These are phyloP conservation scores for Polylopha cassiicola DNA, from an alignment of 2,888 invertebrate genomes.

Conservation along the genomic window DNA sequence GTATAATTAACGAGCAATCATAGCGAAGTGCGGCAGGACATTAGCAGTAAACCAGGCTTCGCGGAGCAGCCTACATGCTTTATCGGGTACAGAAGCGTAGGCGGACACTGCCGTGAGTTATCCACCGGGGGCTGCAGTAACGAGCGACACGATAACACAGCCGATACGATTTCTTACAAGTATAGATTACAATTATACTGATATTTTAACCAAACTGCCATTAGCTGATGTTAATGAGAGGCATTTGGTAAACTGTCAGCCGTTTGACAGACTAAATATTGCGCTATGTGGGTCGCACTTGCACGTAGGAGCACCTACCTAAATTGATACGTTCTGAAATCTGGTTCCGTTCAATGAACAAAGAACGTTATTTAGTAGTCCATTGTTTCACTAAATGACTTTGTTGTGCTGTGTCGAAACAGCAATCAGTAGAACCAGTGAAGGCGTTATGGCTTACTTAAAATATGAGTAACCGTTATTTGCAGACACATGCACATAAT, in stretches of 20 bases:
- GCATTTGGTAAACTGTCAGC: constrained; percentile 40
- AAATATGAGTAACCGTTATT: constrained; percentile 7
- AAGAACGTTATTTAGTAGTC: constrained; percentile 41
- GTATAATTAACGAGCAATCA: constrained; percentile 27
- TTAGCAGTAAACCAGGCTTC: constrained; percentile 33
- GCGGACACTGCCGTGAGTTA: constrained; percentile 48
- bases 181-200: constrained; percentile 37
- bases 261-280: constrained; percentile 41
- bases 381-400: constrained; percentile 49
- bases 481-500: neutral
- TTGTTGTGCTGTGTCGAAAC: constrained; percentile 36
- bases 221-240: constrained; percentile 38
- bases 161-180: constrained; percentile 31
- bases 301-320: constrained; percentile 54
- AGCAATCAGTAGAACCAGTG: constrained; percentile 27
- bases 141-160: constrained; percentile 39
- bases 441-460: constrained; percentile 22
- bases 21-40: constrained; percentile 28
- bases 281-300: constrained; percentile 36
- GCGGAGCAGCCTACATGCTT: constrained; percentile 32
- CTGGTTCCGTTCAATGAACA: constrained; percentile 45
- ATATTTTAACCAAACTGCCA: constrained; percentile 33
- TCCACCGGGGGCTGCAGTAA: constrained; percentile 40
- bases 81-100: constrained; percentile 40
- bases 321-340: constrained; percentile 48